Evolutionary conservation across 53 echinoderm and acorn worm genomes (phyloP).

Genomic region (Holothuria scabra): DNA sequence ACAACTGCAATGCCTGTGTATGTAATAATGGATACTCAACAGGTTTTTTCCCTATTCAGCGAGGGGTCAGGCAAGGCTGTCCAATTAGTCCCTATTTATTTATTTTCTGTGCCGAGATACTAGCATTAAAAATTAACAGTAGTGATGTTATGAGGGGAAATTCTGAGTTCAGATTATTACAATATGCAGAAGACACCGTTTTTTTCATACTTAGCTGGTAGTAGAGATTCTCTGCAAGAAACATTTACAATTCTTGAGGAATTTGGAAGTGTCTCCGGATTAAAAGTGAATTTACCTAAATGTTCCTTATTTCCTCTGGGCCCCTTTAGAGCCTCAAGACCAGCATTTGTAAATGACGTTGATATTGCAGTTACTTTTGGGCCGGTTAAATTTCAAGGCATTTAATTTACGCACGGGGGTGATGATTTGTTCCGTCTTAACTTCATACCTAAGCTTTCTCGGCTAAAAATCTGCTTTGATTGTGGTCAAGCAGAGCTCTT

Average conservation of each 20-base stretch:
- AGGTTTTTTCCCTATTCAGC: background rate
- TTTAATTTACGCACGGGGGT: background rate
- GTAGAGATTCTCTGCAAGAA: background rate
- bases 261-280: background rate
- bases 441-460: no score
- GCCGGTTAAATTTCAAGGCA: constrained; percentile 3
- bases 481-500: background rate
- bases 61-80: no score
- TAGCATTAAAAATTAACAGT: background rate
- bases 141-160: background rate
- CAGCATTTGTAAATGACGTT: background rate
- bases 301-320: constrained; percentile 6
- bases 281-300: constrained; percentile 14
- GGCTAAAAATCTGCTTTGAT: background rate
- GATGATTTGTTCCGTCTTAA: background rate
- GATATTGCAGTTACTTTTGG: constrained; percentile 9
- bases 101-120: background rate
- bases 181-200: constrained; percentile 20
- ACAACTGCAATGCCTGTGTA: background rate
- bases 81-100: constrained; percentile 19
- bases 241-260: background rate
- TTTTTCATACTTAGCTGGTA: background rate
- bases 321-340: background rate
- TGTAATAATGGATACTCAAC: constrained; percentile 5
- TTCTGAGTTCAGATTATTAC: background rate